Percentiles rank a stretch among this genome's conserved stretches.
Evolutionary conservation across 37 sponge, comb jelly and placozoan genomes (phyloP).

Genomic region (Aphrocallistes beatrix): DNA sequence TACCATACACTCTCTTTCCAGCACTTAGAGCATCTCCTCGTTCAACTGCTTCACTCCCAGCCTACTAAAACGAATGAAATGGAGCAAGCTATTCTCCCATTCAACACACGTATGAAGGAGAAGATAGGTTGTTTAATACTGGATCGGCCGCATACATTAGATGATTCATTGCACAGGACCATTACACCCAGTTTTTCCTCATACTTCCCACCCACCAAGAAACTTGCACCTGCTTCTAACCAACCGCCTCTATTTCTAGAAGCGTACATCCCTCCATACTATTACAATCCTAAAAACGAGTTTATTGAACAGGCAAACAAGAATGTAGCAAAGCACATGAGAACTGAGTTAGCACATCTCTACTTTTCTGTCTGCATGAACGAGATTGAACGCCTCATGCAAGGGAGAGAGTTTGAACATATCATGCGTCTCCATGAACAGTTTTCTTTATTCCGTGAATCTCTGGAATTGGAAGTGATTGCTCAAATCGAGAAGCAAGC

Average conservation of each 20-base stretch:
- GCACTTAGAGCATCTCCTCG: neutral
- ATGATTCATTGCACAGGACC: neutral
- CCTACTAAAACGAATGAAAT: neutral
- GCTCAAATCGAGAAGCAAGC: conserved; percentile 16
- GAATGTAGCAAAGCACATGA: neutral
- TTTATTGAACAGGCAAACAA: neutral
- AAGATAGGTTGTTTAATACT: neutral
- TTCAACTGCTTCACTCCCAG: neutral
- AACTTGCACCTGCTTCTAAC: neutral
- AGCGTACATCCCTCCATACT: neutral
- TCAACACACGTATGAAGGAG: neutral
- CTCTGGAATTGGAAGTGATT: neutral
- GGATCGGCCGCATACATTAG: neutral
- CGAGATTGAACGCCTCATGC: neutral
- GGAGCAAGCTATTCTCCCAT: neutral
- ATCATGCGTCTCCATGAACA: neutral
- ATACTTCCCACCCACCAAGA: neutral
- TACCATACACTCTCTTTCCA: neutral
- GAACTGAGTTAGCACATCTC: neutral
- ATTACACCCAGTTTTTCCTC: neutral
- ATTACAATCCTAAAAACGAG: neutral
- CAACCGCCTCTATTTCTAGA: neutral
- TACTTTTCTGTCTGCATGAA: conserved; percentile 11
- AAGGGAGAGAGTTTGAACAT: neutral
- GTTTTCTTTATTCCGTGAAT: neutral